Conservation (phyloP, 64 coral and sea anemone species). For the Stichodactyla mertensii region DNA sequence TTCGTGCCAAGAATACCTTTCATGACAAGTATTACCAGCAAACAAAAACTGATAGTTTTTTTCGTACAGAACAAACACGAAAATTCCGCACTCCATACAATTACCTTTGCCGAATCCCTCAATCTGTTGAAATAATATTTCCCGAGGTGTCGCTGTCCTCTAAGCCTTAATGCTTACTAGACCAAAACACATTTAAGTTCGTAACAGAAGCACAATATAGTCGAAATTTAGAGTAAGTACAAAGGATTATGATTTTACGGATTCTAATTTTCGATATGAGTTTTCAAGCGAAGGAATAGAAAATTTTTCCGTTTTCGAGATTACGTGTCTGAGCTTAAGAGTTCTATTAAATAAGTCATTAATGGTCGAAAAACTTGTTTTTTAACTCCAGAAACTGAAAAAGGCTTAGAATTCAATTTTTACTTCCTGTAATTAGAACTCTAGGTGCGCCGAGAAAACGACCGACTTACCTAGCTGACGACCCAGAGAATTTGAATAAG, state of each 20-base stretch:
- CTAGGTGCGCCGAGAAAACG: not conserved
- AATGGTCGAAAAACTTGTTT: conserved; percentile 5
- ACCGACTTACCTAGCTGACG: not conserved
- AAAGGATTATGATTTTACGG: not conserved
- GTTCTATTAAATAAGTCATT: conserved; percentile 6
- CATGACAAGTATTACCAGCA: too few relatives aligned
- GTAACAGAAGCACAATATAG: not conserved
- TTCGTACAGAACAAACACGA: too few relatives aligned
- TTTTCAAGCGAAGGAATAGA: not conserved
- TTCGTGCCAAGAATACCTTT: too few relatives aligned
- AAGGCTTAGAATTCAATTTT: not conserved
- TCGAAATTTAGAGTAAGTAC: not conserved
- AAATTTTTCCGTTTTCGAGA: not conserved
- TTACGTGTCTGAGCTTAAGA: conserved; percentile 8
- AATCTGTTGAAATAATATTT: not conserved
- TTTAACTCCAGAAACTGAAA: not conserved
- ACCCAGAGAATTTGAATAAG: too few relatives aligned
- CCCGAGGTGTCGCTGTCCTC: not conserved
- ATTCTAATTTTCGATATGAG: not conserved
- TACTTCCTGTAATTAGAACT: conserved; percentile 5
- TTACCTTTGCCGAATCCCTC: too few relatives aligned
- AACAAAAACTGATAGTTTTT: too few relatives aligned
- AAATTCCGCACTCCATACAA: too few relatives aligned
- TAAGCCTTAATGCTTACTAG: not conserved
- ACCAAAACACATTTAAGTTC: not conserved